Conservation (phyloP, 2,888 invertebrate species). For the Hylaea fasciaria region DNA sequence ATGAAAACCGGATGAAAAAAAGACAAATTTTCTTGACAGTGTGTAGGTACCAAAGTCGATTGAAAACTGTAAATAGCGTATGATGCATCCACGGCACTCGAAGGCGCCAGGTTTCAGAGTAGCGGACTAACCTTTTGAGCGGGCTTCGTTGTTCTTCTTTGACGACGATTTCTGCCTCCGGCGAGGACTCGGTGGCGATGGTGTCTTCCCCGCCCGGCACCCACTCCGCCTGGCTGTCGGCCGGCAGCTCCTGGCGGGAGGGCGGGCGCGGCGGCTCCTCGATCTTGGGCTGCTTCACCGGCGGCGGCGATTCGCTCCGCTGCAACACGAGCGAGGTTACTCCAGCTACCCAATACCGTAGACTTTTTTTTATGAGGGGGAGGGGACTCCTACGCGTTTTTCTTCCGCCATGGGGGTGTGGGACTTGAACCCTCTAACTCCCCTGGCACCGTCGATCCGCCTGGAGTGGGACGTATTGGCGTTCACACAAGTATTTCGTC, state of each 20-base stretch:
- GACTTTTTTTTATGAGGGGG: too few relatives aligned
- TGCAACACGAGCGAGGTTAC: constrained; percentile 39
- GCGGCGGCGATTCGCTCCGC: constrained; percentile 75
- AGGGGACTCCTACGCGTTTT: too few relatives aligned
- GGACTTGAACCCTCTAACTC: too few relatives aligned
- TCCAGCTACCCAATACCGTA: background rate
- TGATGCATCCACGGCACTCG: too few relatives aligned
- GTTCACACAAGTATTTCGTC: too few relatives aligned
- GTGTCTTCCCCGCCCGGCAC: constrained; percentile 73
- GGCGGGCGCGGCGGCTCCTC: constrained; percentile 46
- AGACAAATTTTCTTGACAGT: background rate
- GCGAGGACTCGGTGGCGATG: constrained; percentile 63
- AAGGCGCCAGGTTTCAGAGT: too few relatives aligned
- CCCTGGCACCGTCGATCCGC: too few relatives aligned
- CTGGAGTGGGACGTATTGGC: too few relatives aligned
- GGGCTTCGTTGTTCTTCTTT: constrained; percentile 74
- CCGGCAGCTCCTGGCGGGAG: constrained; percentile 47
- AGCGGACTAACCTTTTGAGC: constrained; percentile 63
- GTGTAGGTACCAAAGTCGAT: too few relatives aligned
- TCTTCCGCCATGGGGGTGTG: too few relatives aligned
- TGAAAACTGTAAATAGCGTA: too few relatives aligned
- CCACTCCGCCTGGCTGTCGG: constrained; percentile 67
- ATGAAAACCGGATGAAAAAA: background rate
- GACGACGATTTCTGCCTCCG: constrained; percentile 51
- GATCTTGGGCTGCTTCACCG: constrained; percentile 51